Conservation (phyloP, 2,888 invertebrate species). For the Sarcophaga variegata region DNA sequence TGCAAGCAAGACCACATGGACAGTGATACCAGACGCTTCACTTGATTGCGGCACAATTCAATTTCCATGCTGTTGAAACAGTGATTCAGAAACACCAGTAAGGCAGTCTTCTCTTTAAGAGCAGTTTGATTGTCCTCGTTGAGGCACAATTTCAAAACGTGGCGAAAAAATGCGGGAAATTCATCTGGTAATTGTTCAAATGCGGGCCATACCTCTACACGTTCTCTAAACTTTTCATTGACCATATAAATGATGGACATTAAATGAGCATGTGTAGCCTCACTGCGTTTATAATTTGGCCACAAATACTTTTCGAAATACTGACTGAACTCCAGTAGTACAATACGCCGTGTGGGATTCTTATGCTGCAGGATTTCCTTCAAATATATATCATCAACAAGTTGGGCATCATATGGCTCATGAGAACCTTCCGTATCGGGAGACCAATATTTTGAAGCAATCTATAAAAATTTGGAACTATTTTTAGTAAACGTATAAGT, state of each 20-base stretch:
- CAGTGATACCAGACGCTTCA: conserved; percentile 94
- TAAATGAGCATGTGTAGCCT: conserved; percentile 92
- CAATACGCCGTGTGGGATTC: conserved; percentile 92
- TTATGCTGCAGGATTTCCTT: conserved; percentile 93
- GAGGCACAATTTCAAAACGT: conserved; percentile 89
- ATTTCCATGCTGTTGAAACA: conserved; percentile 99
- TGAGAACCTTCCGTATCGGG: conserved; percentile 90
- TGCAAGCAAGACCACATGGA: conserved; percentile 97
- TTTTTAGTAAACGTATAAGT: conserved; percentile 61
- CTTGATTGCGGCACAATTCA: conserved; percentile 94
- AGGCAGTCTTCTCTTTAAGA: conserved; percentile 91
- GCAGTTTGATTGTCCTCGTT: conserved; percentile 71
- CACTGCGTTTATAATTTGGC: conserved; percentile 93
- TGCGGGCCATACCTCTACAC: conserved; percentile 97
- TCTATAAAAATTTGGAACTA: conserved; percentile 82
- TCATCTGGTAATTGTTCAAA: conserved; percentile 90
- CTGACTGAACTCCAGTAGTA: conserved; percentile 98
- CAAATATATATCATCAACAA: conserved; percentile 94
- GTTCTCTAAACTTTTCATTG: conserved; percentile 98
- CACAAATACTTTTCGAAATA: conserved; percentile 98
- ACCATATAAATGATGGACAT: conserved; percentile 99
- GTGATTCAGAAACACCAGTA: conserved; percentile 96
- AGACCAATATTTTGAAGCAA: conserved; percentile 96
- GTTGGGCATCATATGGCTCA: conserved; percentile 88
- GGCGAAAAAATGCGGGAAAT: conserved; percentile 91